Conservation (phyloP, 2,113 vertebrate genomes). For the Corvus hawaiiensis region DNA sequence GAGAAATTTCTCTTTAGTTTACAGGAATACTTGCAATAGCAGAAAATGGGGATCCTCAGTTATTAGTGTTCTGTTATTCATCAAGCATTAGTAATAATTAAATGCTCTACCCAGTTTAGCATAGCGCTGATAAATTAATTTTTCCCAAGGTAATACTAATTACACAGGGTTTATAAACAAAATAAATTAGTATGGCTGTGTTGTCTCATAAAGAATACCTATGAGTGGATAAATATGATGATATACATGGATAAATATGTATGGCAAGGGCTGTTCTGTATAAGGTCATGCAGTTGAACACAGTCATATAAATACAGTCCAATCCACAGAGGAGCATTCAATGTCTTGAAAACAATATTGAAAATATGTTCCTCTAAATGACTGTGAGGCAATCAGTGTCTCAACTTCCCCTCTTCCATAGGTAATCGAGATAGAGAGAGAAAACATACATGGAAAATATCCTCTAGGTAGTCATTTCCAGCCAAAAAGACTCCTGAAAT, state of each 20-base stretch:
- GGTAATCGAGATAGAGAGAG: constrained; percentile 26
- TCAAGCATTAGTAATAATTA: not conserved
- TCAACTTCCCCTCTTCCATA: constrained; percentile 12
- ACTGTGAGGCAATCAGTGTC: constrained; percentile 36
- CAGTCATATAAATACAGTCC: not conserved
- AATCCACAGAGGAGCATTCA: not conserved
- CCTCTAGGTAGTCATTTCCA: constrained; percentile 52
- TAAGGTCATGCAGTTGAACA: not conserved
- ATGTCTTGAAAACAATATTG: constrained; percentile 7
- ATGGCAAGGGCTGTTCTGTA: not conserved
- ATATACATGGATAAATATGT: not conserved
- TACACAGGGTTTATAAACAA: not conserved
- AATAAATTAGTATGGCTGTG: not conserved
- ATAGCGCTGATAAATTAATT: not conserved
- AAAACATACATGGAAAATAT: constrained; percentile 37
- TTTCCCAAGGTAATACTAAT: not conserved
- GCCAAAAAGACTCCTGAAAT: constrained; percentile 14
- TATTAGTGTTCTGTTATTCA: not conserved
- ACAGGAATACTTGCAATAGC: not conserved
- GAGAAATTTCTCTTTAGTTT: not conserved
- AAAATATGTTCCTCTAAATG: constrained; percentile 9
- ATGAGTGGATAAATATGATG: not conserved
- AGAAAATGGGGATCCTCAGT: not conserved
- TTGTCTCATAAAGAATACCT: not conserved
- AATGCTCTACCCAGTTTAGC: not conserved